phyloP scores from a whole-genome alignment of 1,140 invertebrate genomes.

The Tyrophagus putrescentiae region DNA sequence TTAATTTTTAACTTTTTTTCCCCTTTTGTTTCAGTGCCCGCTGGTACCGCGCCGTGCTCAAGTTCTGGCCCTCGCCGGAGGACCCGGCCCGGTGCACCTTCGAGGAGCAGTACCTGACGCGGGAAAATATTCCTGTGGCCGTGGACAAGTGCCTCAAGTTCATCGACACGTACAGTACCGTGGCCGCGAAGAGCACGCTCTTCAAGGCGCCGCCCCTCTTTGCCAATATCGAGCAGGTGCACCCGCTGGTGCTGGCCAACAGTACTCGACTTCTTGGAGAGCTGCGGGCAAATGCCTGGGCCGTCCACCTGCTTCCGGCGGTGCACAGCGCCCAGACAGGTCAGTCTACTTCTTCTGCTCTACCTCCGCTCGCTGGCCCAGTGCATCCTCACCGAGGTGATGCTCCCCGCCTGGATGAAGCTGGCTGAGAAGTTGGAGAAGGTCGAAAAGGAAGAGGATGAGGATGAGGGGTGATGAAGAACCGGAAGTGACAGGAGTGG shows the following conservation, averaged over 20 bases:
- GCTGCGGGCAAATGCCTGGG: conserved; percentile 16
- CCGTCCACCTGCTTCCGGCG: conserved; percentile 14
- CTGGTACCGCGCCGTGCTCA: conserved; percentile 3
- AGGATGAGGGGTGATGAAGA: neutral
- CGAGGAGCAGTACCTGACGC: conserved; percentile 24
- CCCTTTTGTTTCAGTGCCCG: neutral
- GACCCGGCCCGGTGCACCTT: neutral
- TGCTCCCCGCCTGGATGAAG: conserved; percentile 21
- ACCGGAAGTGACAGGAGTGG: neutral
- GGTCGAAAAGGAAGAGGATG: neutral
- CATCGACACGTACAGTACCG: conserved; percentile 20
- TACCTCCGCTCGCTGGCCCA: conserved; percentile 22
- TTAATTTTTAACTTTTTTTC: too few species aligned
- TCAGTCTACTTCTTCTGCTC: conserved; percentile 5
- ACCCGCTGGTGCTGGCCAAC: neutral
- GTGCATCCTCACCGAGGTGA: conserved; percentile 22
- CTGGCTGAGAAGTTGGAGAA: neutral
- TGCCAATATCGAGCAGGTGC: neutral
- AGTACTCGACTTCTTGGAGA: neutral
- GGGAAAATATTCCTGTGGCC: conserved; percentile 22
- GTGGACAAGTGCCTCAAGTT: conserved; percentile 26
- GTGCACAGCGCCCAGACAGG: conserved; percentile 15
- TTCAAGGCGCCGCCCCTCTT: conserved; percentile 3
- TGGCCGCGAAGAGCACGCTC: conserved; percentile 2
- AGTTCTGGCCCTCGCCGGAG: conserved; percentile 9